These are phyloP conservation scores for Atlantisia rogersi DNA, from an alignment of 2,113 vertebrate genomes.

Conservation along the genomic window DNA sequence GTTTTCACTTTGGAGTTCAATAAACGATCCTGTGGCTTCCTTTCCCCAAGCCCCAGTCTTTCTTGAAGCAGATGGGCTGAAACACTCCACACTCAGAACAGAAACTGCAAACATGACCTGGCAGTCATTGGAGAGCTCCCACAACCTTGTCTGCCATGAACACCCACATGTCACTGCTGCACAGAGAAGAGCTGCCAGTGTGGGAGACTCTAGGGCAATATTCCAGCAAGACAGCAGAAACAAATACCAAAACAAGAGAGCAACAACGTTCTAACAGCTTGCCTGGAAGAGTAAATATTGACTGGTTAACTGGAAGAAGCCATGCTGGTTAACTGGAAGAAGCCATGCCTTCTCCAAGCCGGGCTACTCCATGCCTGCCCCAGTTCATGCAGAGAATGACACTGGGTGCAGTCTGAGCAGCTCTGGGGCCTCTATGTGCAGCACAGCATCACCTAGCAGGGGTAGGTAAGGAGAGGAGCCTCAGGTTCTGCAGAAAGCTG, in stretches of 20 bases:
- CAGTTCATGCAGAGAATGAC: background rate
- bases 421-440: background rate
- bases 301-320: background rate
- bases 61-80: background rate
- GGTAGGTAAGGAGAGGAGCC: background rate
- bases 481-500: background rate
- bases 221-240: constrained; percentile 51
- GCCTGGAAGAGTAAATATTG: constrained; percentile 49
- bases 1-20: background rate
- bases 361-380: background rate
- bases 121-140: background rate
- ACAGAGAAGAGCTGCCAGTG: constrained; percentile 31
- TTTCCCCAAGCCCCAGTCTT: background rate
- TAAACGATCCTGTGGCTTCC: background rate
- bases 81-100: background rate
- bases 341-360: background rate
- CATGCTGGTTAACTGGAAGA: background rate
- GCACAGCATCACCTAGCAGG: background rate
- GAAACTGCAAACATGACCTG: background rate
- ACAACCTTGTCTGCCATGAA: background rate
- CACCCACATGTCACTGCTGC: background rate
- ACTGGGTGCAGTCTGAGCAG: background rate
- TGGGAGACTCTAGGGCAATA: constrained; percentile 26
- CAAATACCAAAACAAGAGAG: constrained; percentile 27
- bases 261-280: constrained; percentile 20